Evolutionary conservation across 2,797 vertebrate species (phyloP), one percentile per base, ranked within the genome.

Genomic region (Peromyscus eremicus): DNA sequence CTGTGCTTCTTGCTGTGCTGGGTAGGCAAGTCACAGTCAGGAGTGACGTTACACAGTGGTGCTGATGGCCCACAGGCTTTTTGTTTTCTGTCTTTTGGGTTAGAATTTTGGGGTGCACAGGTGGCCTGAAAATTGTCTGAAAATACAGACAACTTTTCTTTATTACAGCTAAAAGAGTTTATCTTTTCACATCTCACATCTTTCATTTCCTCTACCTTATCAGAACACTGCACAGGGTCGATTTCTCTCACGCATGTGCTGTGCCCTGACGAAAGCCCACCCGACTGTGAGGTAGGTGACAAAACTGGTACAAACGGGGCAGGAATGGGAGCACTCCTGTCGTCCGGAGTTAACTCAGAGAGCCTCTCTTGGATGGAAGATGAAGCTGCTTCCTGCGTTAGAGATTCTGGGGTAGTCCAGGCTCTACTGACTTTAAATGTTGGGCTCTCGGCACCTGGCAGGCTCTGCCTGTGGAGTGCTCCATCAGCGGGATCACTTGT

Each of bases 331-430:
- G 96, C 29, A 66, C 90, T 94, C 97, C n/a, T 97, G 43, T 93
- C 96, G 88, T 98, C 98, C 94, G 98, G 98, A 85, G 94, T 98
- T 95, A 98, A 94, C 96, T 98, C 98, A 96, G 97, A 97, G 88
- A 96, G 97, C 96, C 97, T 97, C 71, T 98, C 98, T 98, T 98
- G 98, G 96, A 97, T 96, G 66, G 98, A 97, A 98, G 89, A 90
- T 68, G 97, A 96, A 96, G 97, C 85, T 92, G 77, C 91, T 96
- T 99, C 98, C 81, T 92, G 97, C 40, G 97, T 96, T 97, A 92
- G 34, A 92, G 96, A 94, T 96, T 97, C 96, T 76, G 97, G 95
- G 91, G 88, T 94, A 73, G 90, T 89, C 98, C 98, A 98, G 43
- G 95, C 94, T 98, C 96, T 98, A 95, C 94, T 98, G 93, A 97